phyloP scores from a whole-genome alignment of 2,113 vertebrate genomes.

The Melanerpes formicivorus region DNA sequence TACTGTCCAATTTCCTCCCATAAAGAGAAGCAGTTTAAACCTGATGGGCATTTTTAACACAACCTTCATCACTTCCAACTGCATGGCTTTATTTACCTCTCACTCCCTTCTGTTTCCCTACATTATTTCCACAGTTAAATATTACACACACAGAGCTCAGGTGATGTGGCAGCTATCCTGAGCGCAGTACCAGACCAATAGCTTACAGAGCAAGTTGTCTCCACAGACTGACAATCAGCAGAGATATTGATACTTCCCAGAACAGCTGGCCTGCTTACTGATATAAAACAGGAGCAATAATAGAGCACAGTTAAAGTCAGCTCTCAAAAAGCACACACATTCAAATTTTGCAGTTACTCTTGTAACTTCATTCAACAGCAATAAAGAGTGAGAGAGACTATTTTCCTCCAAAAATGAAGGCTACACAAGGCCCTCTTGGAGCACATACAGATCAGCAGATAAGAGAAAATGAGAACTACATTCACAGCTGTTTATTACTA shows the following conservation, averaged over 20 bases:
- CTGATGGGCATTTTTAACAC: neutral
- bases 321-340: neutral
- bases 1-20: neutral
- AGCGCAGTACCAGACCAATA: neutral
- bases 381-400: neutral
- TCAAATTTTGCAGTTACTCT: neutral
- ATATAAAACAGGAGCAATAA: neutral
- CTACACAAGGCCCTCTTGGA: neutral
- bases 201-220: neutral
- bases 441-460: neutral
- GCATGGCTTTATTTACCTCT: accelerated
- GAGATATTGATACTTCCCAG: neutral
- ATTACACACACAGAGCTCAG: accelerated
- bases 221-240: neutral
- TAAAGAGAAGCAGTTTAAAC: neutral
- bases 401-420: neutral
- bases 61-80: neutral
- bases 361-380: neutral
- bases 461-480: neutral
- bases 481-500: neutral
- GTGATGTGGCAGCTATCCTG: neutral
- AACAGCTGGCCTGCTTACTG: neutral
- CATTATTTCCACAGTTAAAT: accelerated
- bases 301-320: neutral
- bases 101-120: neutral